Evolutionary conservation across 2,888 invertebrate genomes (phyloP).

Genomic region (Argyra leucocephala): DNA sequence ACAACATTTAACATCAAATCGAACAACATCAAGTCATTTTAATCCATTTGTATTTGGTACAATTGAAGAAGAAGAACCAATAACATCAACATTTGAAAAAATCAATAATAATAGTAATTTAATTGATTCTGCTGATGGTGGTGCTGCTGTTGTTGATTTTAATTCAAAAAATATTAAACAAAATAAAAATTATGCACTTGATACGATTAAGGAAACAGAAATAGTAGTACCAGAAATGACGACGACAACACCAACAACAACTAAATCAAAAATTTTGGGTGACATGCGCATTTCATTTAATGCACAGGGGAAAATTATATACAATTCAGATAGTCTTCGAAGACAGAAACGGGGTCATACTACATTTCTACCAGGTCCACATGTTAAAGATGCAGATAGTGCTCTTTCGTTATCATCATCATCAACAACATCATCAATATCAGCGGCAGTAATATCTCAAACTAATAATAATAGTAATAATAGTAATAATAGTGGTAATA

Average conservation of each 20-base stretch:
- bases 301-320: conserved; percentile 79
- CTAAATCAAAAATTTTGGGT: conserved; percentile 20
- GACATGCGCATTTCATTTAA: conserved; percentile 65
- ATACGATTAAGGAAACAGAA: conserved; percentile 8
- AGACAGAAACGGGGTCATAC: conserved; percentile 65
- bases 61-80: conserved; percentile 22
- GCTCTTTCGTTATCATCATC: conserved; percentile 25
- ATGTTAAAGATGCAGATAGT: conserved; percentile 59
- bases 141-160: background rate
- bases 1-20: conserved; percentile 37
- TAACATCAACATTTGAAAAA: conserved; percentile 22
- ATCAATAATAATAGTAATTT: conserved; percentile 7
- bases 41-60: conserved; percentile 24
- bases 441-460: conserved; percentile 15
- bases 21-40: conserved; percentile 20
- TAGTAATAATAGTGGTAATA: background rate
- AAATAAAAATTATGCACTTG: background rate
- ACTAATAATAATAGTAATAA: conserved; percentile 26
- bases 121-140: background rate
- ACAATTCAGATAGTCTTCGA: conserved; percentile 75
- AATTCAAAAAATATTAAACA: conserved; percentile 13
- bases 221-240: conserved; percentile 28
- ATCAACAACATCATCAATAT: conserved; percentile 14
- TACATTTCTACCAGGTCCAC: conserved; percentile 80
- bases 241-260: conserved; percentile 18